These are phyloP conservation scores for Drosophila suboccidentalis DNA, from an alignment of 2,888 invertebrate genomes.

Conservation along the genomic window DNA sequence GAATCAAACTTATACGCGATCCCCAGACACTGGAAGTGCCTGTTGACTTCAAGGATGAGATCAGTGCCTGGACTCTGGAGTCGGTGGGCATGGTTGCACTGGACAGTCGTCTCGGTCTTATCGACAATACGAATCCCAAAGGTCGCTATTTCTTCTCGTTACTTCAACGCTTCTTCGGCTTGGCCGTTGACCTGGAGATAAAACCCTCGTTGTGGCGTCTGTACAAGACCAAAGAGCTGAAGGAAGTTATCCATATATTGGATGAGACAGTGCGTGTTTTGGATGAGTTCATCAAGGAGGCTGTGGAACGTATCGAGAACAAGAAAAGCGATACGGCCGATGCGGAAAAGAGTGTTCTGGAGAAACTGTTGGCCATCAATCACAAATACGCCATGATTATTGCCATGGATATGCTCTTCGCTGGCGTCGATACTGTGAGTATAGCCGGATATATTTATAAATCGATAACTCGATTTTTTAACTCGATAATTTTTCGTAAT, in stretches of 20 bases:
- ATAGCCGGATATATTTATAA: too few relatives aligned
- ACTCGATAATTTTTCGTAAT: too few relatives aligned
- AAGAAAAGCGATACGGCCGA: constrained; percentile 49
- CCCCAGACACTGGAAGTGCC: constrained; percentile 82
- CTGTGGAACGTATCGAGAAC: constrained; percentile 68
- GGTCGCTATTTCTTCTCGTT: constrained; percentile 44
- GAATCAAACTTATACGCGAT: constrained; percentile 82
- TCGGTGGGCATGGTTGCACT: constrained; percentile 85
- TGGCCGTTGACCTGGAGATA: constrained; percentile 72
- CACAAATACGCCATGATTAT: constrained; percentile 88
- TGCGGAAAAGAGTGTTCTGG: constrained; percentile 87
- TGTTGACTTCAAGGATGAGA: constrained; percentile 86
- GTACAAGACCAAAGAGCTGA: constrained; percentile 65
- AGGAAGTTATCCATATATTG: constrained; percentile 47
- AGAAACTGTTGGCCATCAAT: constrained; percentile 88
- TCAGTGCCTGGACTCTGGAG: constrained; percentile 88
- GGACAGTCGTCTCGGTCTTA: constrained; percentile 77
- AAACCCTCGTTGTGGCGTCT: constrained; percentile 72
- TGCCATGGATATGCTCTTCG: constrained; percentile 89
- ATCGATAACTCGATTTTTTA: too few relatives aligned
- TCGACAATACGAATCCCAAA: constrained; percentile 53
- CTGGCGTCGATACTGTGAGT: constrained; percentile 90
- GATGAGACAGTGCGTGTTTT: constrained; percentile 48
- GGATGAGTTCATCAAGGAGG: constrained; percentile 77
- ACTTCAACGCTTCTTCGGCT: constrained; percentile 41